A percentile compares a stretch with the other conserved stretches of the same genome.
Evolutionary conservation across 2,888 invertebrate species (phyloP).

Genomic region (Tyria jacobaeae): DNA sequence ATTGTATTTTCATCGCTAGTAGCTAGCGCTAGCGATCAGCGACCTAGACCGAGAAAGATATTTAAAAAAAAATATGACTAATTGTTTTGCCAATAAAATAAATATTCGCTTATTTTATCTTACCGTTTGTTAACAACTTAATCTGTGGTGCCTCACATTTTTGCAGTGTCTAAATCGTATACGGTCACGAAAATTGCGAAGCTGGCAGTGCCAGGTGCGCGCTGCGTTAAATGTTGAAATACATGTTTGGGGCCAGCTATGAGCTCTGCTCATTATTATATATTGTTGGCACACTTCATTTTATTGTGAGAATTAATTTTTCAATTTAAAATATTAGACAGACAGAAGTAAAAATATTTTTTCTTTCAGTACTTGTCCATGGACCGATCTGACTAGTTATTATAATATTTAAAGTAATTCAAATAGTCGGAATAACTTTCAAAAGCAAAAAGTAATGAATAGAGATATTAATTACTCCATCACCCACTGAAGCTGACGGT

Average conservation of each 20-base stretch:
- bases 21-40: too few relatives aligned
- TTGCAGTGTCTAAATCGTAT: slow-evolving; percentile 58
- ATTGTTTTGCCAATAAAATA: slow-evolving; percentile 4
- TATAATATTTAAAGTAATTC: background rate
- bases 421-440: too few relatives aligned
- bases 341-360: background rate
- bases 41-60: too few relatives aligned
- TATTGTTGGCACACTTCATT: slow-evolving; percentile 8
- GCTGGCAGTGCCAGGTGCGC: slow-evolving; percentile 66
- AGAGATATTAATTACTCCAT: background rate
- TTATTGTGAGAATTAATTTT: background rate
- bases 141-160: slow-evolving; percentile 36
- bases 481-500: too few relatives aligned
- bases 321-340: background rate
- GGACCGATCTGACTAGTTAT: background rate
- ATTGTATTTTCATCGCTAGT: too few relatives aligned
- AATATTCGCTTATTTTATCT: slow-evolving; percentile 18
- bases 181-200: slow-evolving; percentile 67
- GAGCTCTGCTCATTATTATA: slow-evolving; percentile 30
- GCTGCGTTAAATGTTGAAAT: slow-evolving; percentile 59
- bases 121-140: slow-evolving; percentile 18
- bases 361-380: background rate
- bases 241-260: slow-evolving; percentile 41
- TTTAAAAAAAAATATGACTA: too few relatives aligned
- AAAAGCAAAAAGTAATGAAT: too few relatives aligned